Evolutionary conservation across 2,113 vertebrate genomes (phyloP), one percentile per base, ranked within the genome.

Genomic region (Xyrauchen texanus): DNA sequence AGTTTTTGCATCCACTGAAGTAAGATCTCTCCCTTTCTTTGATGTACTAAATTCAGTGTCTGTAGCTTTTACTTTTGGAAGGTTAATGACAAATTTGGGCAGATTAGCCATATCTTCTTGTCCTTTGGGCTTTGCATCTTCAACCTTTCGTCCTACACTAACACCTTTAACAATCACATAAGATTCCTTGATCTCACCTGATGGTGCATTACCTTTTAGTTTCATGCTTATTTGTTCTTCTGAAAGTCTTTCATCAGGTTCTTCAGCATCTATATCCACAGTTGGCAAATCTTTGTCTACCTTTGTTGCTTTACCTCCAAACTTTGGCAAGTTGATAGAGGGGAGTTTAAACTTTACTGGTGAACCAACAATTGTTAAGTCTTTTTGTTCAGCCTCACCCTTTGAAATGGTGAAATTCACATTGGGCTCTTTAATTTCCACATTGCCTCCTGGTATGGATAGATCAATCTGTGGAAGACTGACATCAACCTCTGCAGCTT

Each of bases 291-390:
- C 71, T 68, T 47, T 16, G 5, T 0, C 46, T 7, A 46, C 76
- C n/a, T 60, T 79, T 66, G 82, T 16, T 65, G 44, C 13, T 75
- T 83, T 69, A 12, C 21, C 21, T 15, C 76, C 81, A 81, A 79
- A 81, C 53, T 80, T 78, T 68, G 81, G 81, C 6, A 86, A 61
- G 55, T 71, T 71, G n/a, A 84, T 44, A 70, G 77, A 62, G 21
- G 82, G 83, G 11, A 84, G 58, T 84, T 84, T 84, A 77, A 82
- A 84, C 77, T 82, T 83, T 67, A 52, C 51, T 67, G 61, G 70
- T 68, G 71, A 21, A n/a, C 71, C 60, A 69, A 52, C 55, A 65
- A 45, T 66, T 47, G 44, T 82, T 81, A 21, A 7, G 69, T 81
- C 65, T 73, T 71, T 72, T 65, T 80, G 46, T 60, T 60, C 66